Conservation (phyloP, 2,888 invertebrate species). For the Arenicola marina region DNA sequence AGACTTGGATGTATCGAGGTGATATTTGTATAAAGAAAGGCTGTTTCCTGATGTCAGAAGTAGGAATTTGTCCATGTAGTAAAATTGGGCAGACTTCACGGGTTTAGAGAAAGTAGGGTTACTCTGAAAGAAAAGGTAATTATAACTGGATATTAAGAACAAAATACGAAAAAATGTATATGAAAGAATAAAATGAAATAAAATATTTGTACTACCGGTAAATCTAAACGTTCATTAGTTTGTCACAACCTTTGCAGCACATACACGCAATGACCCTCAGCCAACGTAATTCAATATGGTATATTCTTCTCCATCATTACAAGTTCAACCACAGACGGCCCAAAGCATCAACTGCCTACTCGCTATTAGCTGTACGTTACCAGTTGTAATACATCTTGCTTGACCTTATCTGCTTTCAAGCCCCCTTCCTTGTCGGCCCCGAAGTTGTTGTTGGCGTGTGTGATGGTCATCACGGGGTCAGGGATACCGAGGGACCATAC, state of each 20-base stretch:
- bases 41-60: conserved; percentile 46
- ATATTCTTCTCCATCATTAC: no score
- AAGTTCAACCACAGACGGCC: no score
- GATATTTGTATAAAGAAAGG: conserved; percentile 55
- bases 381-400: conserved; percentile 6
- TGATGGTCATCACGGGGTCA: conserved; percentile 48
- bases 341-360: no score
- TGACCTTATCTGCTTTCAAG: conserved; percentile 15
- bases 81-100: conserved; percentile 54
- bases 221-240: no score
- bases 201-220: no score
- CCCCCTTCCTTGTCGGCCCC: conserved; percentile 29
- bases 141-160: no score
- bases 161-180: no score
- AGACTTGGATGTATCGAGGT: conserved; percentile 47
- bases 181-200: no score
- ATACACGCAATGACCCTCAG: no score
- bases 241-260: no score
- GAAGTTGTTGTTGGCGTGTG: conserved; percentile 35
- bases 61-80: conserved; percentile 59
- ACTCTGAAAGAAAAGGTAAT: conserved; percentile 28
- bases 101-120: conserved; percentile 46
- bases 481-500: conserved; percentile 48
- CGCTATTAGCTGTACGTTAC: no score
- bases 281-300: no score